phyloP scores from a whole-genome alignment of 2,888 invertebrate genomes.

The Torymus texanus region DNA sequence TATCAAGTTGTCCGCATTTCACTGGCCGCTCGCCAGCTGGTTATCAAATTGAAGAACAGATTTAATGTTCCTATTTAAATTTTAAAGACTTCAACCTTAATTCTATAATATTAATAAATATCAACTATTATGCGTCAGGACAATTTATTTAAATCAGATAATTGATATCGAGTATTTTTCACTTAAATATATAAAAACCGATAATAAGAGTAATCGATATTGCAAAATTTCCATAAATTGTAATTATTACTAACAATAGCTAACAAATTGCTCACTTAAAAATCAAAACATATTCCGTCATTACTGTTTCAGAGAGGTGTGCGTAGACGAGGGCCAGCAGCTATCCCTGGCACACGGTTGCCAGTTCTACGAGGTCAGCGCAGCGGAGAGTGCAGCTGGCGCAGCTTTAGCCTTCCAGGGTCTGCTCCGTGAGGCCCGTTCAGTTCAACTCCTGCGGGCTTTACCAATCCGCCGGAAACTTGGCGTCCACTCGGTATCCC shows the following conservation, averaged over 20 bases:
- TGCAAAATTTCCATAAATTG: no score
- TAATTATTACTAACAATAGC: no score
- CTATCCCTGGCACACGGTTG: slow-evolving; percentile 86
- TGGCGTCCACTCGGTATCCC: slow-evolving; percentile 86
- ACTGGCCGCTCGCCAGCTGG: slow-evolving; percentile 28
- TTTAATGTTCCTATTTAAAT: slow-evolving; percentile 26
- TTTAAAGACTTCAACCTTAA: slow-evolving; percentile 7
- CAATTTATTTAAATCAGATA: no score
- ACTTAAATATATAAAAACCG: no score
- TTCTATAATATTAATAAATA: slow-evolving; percentile 59
- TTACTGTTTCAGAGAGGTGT: slow-evolving; percentile 80
- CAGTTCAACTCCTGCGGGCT: slow-evolving; percentile 82
- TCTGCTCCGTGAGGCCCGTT: slow-evolving; percentile 84
- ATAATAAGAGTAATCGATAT: no score
- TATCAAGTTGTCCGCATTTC: slow-evolving; percentile 25
- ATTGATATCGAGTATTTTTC: no score
- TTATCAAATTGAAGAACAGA: slow-evolving; percentile 31
- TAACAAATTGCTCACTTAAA: no score
- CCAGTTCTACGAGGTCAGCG: slow-evolving; percentile 90
- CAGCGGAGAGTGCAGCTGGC: slow-evolving; percentile 88
- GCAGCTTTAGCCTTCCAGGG: slow-evolving; percentile 88
- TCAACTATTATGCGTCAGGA: no score
- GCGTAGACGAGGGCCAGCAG: slow-evolving; percentile 88
- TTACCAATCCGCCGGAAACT: slow-evolving; percentile 84
- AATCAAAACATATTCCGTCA: not conserved